Evolutionary conservation across 1,140 invertebrate genomes (phyloP), one percentile per base, ranked within the genome.

Genomic region (Microplitis mediator): DNA sequence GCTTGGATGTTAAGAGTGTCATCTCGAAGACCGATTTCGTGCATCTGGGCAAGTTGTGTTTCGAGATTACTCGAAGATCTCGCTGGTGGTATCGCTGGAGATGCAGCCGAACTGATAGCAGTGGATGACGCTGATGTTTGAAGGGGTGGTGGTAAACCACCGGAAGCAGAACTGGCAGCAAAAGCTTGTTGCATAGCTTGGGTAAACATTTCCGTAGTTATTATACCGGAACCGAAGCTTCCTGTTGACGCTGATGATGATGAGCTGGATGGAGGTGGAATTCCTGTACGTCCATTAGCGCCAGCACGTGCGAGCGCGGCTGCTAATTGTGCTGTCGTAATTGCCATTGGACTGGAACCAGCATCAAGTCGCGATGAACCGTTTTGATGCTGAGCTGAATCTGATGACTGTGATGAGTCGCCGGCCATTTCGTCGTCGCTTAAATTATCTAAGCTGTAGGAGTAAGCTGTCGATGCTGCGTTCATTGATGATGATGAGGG

Each of bases 21-120:
- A 85, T 98, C 93, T 2, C 91, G 88, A 79, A 98, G 93, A 54
- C 97, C 97, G 91, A 98, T 94, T 74, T 92, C 91, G 39, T 93
- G 89, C 89, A 98, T 92, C 80, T 95, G 93, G 60, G 95, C 92
- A 68, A 98, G 85, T 83, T 97, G 94, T 45, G 72, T 75, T 34
- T 84, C 82, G 2, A 88, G 67, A 68, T 87, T 80, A 5, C 77
- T 68, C 1, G 75, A 23, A 0, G 81, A 72, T 14, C 78, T 63
- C 4, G 77, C 65, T 3, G 77, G 50, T 14, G 77, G 76, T 32
- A 81, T 23, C 6, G 39, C 39, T 8, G 39, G 4, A 45, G 39
- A 45, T 6, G 39, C 4, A 9, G 39, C 39, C 8, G 39, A 8
- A 3, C 39, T 45, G 23, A 23, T 23, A 23, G 23, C 23, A 23